Evolutionary conservation across 2,888 invertebrate species (phyloP).

Genomic region (Cybosia mesomella): DNA sequence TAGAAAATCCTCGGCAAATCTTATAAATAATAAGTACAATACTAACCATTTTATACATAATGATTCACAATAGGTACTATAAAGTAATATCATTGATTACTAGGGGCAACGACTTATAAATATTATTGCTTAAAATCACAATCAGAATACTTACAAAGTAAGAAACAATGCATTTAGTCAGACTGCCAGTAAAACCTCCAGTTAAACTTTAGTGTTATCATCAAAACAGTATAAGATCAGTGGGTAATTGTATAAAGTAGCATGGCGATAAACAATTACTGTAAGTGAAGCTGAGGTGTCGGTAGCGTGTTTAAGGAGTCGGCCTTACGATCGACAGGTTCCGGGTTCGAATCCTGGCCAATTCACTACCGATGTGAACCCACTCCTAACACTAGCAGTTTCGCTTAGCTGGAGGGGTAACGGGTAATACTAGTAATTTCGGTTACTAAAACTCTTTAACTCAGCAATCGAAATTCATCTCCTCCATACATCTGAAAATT

Average conservation of each 20-base stretch:
- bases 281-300: too few species aligned
- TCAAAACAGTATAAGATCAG: too few species aligned
- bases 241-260: too few species aligned
- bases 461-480: neutral
- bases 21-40: neutral
- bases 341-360: neutral
- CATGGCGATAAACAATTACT: too few species aligned
- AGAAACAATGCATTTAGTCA: neutral
- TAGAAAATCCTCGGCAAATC: neutral
- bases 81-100: neutral
- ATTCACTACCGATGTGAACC: neutral
- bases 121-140: neutral
- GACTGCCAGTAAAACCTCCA: too few species aligned
- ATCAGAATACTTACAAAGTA: neutral
- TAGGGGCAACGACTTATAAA: slow-evolving; percentile 3
- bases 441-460: neutral
- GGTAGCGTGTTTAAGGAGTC: neutral
- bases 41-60: neutral
- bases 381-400: neutral
- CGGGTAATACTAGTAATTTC: neutral
- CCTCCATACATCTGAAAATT: neutral
- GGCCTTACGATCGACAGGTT: neutral
- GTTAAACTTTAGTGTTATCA: too few species aligned
- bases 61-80: neutral
- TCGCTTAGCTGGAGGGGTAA: neutral